phyloP scores from a whole-genome alignment of 2,888 invertebrate genomes.

The Lycocerus yunnanus region DNA sequence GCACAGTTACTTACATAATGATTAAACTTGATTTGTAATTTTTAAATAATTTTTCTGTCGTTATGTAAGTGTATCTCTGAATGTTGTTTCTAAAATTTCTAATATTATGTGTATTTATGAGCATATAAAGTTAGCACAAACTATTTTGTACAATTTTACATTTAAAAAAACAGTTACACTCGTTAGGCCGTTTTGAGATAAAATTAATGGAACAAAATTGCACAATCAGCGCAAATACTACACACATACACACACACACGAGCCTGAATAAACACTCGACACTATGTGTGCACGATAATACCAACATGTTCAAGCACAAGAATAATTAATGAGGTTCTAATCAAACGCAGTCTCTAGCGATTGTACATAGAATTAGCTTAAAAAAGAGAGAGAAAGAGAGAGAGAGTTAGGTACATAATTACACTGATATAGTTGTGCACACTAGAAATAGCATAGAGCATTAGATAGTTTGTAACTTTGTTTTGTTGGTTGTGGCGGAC shows the following conservation, averaged over 20 bases:
- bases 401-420: constrained; percentile 30
- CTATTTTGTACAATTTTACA: constrained; percentile 3
- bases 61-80: constrained; percentile 16
- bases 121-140: constrained; percentile 22
- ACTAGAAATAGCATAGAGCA: constrained; percentile 49
- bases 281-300: constrained; percentile 18
- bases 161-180: neutral
- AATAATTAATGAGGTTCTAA: constrained; percentile 6
- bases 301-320: neutral
- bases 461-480: constrained; percentile 58
- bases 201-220: neutral
- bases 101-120: constrained; percentile 24
- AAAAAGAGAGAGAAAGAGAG: constrained; percentile 18
- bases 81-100: constrained; percentile 26
- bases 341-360: constrained; percentile 11
- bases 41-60: neutral
- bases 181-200: neutral
- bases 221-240: constrained; percentile 5
- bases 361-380: constrained; percentile 9
- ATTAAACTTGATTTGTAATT: neutral
- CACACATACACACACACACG: constrained; percentile 14
- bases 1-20: constrained; percentile 4
- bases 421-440: constrained; percentile 47
- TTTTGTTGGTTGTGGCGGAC: constrained; percentile 58
- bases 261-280: constrained; percentile 11